These are phyloP conservation scores for Dendrolimus pini DNA, from an alignment of 2,888 invertebrate species.

Conservation along the genomic window DNA sequence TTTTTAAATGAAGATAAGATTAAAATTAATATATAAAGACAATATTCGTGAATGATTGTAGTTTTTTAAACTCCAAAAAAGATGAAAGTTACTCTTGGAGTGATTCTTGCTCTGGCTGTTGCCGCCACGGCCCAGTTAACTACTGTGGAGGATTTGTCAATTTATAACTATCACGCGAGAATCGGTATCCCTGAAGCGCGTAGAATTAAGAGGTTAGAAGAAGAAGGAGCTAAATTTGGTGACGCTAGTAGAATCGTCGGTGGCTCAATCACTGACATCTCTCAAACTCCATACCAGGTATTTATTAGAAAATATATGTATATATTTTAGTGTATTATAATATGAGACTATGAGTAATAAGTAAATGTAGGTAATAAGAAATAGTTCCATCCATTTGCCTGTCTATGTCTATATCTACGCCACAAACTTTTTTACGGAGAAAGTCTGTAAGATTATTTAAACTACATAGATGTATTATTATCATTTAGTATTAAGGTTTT, in stretches of 20 bases:
- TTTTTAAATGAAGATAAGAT: conserved; percentile 4
- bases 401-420: too few relatives aligned
- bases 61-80: conserved; percentile 4
- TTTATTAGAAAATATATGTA: neutral
- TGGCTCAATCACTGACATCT: conserved; percentile 30
- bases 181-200: conserved; percentile 37
- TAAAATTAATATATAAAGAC: conserved; percentile 3
- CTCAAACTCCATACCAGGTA: conserved; percentile 45
- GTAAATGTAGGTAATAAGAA: too few relatives aligned
- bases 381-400: too few relatives aligned
- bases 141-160: conserved; percentile 17
- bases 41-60: neutral
- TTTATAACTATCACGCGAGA: conserved; percentile 34
- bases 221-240: conserved; percentile 13
- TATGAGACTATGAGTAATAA: too few relatives aligned
- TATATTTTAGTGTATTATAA: too few relatives aligned
- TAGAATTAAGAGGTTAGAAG: conserved; percentile 29
- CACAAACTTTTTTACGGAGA: too few relatives aligned
- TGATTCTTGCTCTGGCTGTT: conserved; percentile 24
- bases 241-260: conserved; percentile 34
- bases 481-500: too few relatives aligned
- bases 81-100: conserved; percentile 17
- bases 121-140: conserved; percentile 21
- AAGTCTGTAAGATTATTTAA: too few relatives aligned
- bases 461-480: too few relatives aligned